Evolutionary conservation across 2,113 vertebrate genomes (phyloP), one percentile per base, ranked within the genome.

Genomic region (Macquaria australasica): DNA sequence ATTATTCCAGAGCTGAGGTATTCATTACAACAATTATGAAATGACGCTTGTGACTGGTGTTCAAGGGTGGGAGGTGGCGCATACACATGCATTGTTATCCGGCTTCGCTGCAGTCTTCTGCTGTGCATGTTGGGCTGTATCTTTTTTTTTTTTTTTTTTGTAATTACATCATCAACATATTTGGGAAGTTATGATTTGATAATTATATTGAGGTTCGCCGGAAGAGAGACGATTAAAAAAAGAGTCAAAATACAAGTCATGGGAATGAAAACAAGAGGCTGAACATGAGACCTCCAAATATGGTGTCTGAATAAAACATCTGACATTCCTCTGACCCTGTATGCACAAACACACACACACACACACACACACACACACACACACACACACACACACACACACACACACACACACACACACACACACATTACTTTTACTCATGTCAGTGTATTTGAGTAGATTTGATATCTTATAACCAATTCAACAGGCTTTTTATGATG

Each of bases 121-220:
- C 60, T 50, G 5, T 51, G 50, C 41, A 50, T 39, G 75, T 39
- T n/a, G 50, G 69, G 20, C 34, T 34, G 0, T 3, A 5, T 3
- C 3, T 3, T 31, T 58, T 39, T 5, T 37, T 43, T 43, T 43
- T 10, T 43, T 43, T 43, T n/a, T 67, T 3, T 2, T 15, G 66
- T 85, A 70, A 90, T 91, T 80, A 80, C 28, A 66, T 16, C 72
- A 81, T 77, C 80, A 83, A 82, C 83, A 79, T 86, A 89, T 87
- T 78, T 73, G 39, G 72, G 67, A 70, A 55, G 85, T 81, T 78
- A 70, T 73, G 80, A 78, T 83, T 76, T 77, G 69, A 89, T 86
- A 41, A 85, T 81, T 67, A 86, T 25, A 83, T 63, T 51, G 69
- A 86, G 50, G 45, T 77, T 34, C 59, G 62, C 37, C 8, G 8